phyloP scores from a whole-genome alignment of 2,888 invertebrate species.

The Drepana falcataria region DNA sequence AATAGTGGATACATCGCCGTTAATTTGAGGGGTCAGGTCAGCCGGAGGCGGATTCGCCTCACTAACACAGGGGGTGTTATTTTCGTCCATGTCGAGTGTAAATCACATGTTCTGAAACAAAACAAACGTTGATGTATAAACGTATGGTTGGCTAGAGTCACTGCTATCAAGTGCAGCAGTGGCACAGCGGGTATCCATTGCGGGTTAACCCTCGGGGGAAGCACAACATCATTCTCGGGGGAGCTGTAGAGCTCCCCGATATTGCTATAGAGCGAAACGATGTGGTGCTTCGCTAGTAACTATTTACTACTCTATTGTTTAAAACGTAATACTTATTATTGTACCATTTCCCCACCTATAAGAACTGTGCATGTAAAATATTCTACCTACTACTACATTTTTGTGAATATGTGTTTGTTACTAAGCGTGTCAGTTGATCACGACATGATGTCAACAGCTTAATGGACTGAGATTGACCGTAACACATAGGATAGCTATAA shows the following conservation, averaged over 20 bases:
- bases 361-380: no score
- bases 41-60: constrained; percentile 33
- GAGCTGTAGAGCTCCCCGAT: no score
- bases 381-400: no score
- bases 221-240: constrained; percentile 40
- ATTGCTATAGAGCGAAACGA: constrained; percentile 19
- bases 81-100: constrained; percentile 60
- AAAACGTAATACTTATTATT: no score
- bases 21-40: constrained; percentile 27
- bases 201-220: constrained; percentile 29
- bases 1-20: constrained; percentile 28
- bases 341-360: no score
- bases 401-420: no score
- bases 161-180: constrained; percentile 44
- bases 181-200: constrained; percentile 36
- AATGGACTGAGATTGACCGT: no score
- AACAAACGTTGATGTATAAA: constrained; percentile 22
- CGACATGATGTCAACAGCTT: no score
- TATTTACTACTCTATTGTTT: no score
- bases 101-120: constrained; percentile 74
- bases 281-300: no score
- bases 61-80: constrained; percentile 33
- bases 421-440: no score
- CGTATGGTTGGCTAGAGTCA: constrained; percentile 8
- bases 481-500: no score